Base-by-base conservation (phyloP, 2,888 invertebrate genomes). In the Lepidocyrtoides sp. region DNA sequence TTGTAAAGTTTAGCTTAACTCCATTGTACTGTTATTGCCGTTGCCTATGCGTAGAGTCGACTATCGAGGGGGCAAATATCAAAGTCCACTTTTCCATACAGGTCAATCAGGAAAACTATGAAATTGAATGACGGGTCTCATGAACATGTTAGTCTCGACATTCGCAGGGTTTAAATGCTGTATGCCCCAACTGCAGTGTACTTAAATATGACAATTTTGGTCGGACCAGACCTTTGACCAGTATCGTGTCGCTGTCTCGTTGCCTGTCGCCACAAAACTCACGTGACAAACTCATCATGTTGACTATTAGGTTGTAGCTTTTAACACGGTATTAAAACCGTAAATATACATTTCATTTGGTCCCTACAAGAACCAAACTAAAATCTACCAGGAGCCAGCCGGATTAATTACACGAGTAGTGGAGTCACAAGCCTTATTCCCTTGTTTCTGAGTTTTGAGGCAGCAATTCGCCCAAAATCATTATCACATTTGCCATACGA, bases 61-160 rank as follows among this genome's bases (percentile, higher is more conserved):
- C n/a, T n/a, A n/a, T n/a, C n/a, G n/a, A n/a, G n/a, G n/a, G 17
- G 57, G 57, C 7, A 20, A 20, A 57, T 57, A 20, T 57, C 57
- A 57, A 57, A 57, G 54, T 63, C 29, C 23, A 8, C 63, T 69
- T 63, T 63, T 14, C 26, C 69, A 36, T 14, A 69, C 36, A 41
- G 41, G 36, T 12, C 69, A 36, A 7, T n/a, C n/a, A n/a, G n/a
- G n/a, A n/a, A n/a, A 36, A n/a, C 20, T 8, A 1, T 41, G n/a
- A 69, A 69, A 69, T 36, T 69, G 69, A 69, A 63, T 63, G 63
- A 26, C 63, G n/a, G 26, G 26, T 26, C 26, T n/a, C n/a, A 8
- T 63, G 63, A n/a, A 26, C 63, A 36, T 69, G 69, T 69, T 17
- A 23, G 36, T 32, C 8, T 69, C 5, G 36, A 69, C 69, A 69